These are phyloP conservation scores for Bufotes viridis DNA, from an alignment of 2,797 vertebrate species.

Conservation along the genomic window DNA sequence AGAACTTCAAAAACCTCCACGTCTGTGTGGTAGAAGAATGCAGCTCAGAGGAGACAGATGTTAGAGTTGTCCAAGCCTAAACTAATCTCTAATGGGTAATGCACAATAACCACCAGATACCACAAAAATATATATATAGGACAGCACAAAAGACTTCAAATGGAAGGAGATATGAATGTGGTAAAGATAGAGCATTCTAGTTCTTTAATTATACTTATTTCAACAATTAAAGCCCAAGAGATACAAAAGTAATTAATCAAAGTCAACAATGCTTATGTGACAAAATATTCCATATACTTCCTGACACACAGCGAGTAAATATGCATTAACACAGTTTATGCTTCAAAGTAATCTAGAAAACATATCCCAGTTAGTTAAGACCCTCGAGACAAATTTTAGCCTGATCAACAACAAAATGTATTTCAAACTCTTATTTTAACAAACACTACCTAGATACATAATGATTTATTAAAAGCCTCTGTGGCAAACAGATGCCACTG, in stretches of 20 bases:
- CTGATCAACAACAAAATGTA: constrained; percentile 38
- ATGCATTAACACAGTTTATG: constrained; percentile 37
- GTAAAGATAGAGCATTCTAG: background rate
- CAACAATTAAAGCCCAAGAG: constrained; percentile 41
- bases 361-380: constrained; percentile 15
- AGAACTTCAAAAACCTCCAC: background rate
- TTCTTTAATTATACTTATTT: background rate
- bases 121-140: background rate
- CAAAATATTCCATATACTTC: constrained; percentile 38
- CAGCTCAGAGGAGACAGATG: no score
- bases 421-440: constrained; percentile 31
- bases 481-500: background rate
- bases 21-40: background rate
- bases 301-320: constrained; percentile 34
- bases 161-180: background rate
- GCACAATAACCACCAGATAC: no score
- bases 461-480: constrained; percentile 31
- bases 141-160: background rate
- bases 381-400: constrained; percentile 35
- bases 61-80: background rate
- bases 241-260: constrained; percentile 69
- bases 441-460: constrained; percentile 42
- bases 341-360: constrained; percentile 46
- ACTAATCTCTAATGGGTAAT: background rate
- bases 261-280: constrained; percentile 65